Base-by-base conservation (phyloP, 2,888 invertebrate species). In the Oxyscelio sp. region DNA sequence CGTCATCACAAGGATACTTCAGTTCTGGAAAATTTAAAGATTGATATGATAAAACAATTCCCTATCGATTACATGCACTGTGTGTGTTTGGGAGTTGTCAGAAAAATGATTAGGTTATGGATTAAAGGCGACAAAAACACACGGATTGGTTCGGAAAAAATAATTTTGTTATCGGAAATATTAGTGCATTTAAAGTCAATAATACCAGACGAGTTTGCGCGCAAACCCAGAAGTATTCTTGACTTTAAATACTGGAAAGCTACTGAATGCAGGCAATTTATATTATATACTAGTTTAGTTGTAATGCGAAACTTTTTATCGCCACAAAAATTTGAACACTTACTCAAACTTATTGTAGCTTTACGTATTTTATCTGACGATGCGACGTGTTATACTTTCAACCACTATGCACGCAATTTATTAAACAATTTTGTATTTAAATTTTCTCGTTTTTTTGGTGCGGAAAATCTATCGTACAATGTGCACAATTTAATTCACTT, bases 261-360 rank as follows among this genome's bases (percentile, higher is more conserved):
- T 11, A 90, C 89, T 13, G 89, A 90, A 52, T 81, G 85, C 22
- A 78, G 89, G 22, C 83, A 85, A 58, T 82, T 89, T 19, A 68
- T 90, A 17, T 58, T 89, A 11, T 90, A 90, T 48, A 80, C 87
- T 17, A 90, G 90, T 13, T 86, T 88, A 13, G 82, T 85, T 48
- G 82, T 90, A 24, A 74, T 90, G 4, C 43, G 85, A 50, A 73
- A 75, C 43, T 40, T 85, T 54, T 40, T 89, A 15, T 70, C 74
- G 45, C 45, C 65, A 21, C 27, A 78, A 6, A 17, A 66, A 15
- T 90, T 87, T 58, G 38, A 56, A 21, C 88, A 89, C 66, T 90
- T 89, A 70, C 54, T 89, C 11, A 22, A 82, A 19, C 56, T 90
- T 13, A 85, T 86, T 68, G 48, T 59, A 45, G 87, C 87, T 6